Evolutionary conservation across 2,113 vertebrate species (phyloP), one percentile per base, ranked within the genome.

Genomic region (Mastomys natalensis): DNA sequence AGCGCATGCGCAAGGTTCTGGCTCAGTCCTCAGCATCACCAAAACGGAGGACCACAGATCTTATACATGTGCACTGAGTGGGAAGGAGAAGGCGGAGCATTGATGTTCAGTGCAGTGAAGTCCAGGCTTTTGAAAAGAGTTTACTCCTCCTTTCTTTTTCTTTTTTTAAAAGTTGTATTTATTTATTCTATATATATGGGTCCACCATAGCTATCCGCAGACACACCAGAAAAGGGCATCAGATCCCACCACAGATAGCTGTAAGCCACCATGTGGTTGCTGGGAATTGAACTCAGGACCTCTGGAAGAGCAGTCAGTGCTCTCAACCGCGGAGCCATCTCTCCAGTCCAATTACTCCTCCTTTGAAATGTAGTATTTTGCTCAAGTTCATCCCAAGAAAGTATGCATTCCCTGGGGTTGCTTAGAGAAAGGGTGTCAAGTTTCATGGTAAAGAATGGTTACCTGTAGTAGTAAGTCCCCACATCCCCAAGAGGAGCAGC

Each of bases 401-500:
- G 58, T n/a, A 66, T 55, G 78, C 4, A 5, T n/a, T 64, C 9
- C 31, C 82, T 53, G 19, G 31, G 78, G 24, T 31, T 17, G 51
- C 7, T 34, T 1, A 17, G 60, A 43, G 70, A 19, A 48, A n/a
- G 11, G 16, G 60, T 3, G 17, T 34, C 5, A 48, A 19, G 82
- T 21, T 26, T 29, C 68, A 16, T 1, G 0, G 29, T 11, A 29
- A 45, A 19, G 73, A 37, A 91, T 48, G 74, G 62, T 98, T 98
- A 99, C 99, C 99, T 98, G 98, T 97, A 99, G 97, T 98, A 98
- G 98, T 98, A 99, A 89, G 98, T 97, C 26, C 98, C 87, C 98
- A 98, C 85, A 98, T 96, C 0, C 97, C 98, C 89, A 99, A 92
- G 24, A 98, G 97, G 51, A 99, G 98, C 37, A 99, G 97, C 91